Evolutionary conservation across 2,888 invertebrate species (phyloP).

Genomic region (Aphodius sticticus): DNA sequence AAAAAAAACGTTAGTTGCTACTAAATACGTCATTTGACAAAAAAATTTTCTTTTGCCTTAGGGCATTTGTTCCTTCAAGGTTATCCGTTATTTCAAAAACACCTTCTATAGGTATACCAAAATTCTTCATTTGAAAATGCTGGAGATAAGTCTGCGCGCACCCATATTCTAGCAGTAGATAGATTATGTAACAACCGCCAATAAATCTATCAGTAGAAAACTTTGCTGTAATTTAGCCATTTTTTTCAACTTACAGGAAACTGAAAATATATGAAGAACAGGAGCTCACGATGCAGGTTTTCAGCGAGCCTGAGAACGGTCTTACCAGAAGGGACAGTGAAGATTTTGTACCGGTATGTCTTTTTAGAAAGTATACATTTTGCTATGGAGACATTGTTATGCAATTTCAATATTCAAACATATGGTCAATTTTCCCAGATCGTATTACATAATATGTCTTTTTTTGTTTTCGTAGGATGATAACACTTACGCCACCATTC

Average conservation of each 20-base stretch:
- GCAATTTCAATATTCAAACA: no score
- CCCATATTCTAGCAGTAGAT: no score
- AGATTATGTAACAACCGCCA: no score
- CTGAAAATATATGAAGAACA: conserved; percentile 90
- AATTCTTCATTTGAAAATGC: not conserved
- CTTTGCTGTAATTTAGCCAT: not conserved
- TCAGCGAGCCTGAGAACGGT: conserved; percentile 74
- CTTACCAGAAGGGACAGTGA: conserved; percentile 60
- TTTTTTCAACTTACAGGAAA: conserved; percentile 65
- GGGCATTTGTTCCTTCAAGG: no score
- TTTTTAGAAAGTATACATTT: not conserved
- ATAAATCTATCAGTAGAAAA: conserved; percentile 7
- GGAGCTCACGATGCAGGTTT: conserved; percentile 93
- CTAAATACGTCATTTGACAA: no score
- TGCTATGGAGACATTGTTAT: no score
- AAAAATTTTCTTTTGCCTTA: no score
- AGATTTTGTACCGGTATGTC: conserved; percentile 62
- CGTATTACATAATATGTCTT: not conserved
- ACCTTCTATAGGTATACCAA: no score
- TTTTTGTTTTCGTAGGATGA: conserved; percentile 64
- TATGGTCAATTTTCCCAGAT: no score
- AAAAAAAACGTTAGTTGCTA: no score
- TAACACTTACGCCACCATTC: conserved; percentile 84
- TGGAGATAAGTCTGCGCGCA: no score
- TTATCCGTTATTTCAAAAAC: no score